Conservation (phyloP, 2,113 vertebrate species). For the Xyliphius kryptos region DNA sequence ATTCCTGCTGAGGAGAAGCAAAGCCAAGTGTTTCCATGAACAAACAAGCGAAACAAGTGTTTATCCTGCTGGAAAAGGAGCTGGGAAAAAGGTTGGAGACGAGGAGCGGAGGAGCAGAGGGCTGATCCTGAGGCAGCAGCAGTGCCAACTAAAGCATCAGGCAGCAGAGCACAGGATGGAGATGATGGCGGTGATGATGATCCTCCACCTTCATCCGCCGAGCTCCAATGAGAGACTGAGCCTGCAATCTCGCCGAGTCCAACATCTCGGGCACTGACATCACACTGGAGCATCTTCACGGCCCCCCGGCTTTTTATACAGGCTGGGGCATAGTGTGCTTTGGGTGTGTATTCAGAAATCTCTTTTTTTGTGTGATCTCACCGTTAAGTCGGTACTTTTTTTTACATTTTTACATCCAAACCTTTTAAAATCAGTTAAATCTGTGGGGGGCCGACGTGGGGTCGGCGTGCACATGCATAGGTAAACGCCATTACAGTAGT, state of each 20-base stretch:
- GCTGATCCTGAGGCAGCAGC: slow-evolving; percentile 51
- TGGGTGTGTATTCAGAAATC: background rate
- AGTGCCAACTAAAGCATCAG: slow-evolving; percentile 56
- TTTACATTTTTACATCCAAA: background rate
- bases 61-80: slow-evolving; percentile 48
- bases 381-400: too few species aligned
- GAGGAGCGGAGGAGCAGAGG: slow-evolving; percentile 49
- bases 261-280: slow-evolving; percentile 70
- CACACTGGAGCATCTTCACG: slow-evolving; percentile 65
- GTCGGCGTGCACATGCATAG: too few species aligned
- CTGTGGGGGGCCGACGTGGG: too few species aligned
- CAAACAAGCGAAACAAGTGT: slow-evolving; percentile 27
- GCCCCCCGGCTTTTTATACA: slow-evolving; percentile 67
- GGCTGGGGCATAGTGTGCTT: slow-evolving; percentile 32
- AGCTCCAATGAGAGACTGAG: slow-evolving; percentile 73
- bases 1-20: slow-evolving; percentile 30
- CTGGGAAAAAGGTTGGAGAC: slow-evolving; percentile 39
- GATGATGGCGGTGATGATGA: slow-evolving; percentile 18
- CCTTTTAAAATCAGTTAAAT: too few species aligned
- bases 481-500: too few species aligned
- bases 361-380: slow-evolving; percentile 6
- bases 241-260: slow-evolving; percentile 70
- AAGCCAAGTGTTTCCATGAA: slow-evolving; percentile 53
- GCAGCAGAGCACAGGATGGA: slow-evolving; percentile 7
- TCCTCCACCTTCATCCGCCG: slow-evolving; percentile 58